Base-by-base conservation (phyloP, 2,797 vertebrate genomes). In the Smutsia gigantea region DNA sequence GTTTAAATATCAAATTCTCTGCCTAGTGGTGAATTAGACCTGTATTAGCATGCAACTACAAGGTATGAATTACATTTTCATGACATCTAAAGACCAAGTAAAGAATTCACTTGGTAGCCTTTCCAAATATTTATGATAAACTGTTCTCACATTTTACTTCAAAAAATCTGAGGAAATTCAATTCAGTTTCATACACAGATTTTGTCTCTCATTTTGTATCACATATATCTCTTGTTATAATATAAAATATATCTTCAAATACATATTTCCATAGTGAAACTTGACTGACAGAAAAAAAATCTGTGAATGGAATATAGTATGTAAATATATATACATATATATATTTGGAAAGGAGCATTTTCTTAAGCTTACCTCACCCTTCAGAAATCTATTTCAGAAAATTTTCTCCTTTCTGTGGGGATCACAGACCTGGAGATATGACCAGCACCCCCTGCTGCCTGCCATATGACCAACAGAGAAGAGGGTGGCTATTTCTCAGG, bases 381-480 rank as follows among this genome's bases (percentile, higher is more conserved):
- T 69, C 53, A 61, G 42, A 93, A 98, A 97, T 97, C 90, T 86
- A 96, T 95, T 66, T 51, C 82, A 87, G 71, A 66, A 55, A 82
- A 90, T 96, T 97, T 97, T 77, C 85, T 96, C 77, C 96, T 96
- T 66, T 66, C 78, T 71, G 39, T 85, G 71, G 49, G 77, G 91
- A 95, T 95, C 92, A 92, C 94, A 96, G 71, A 95, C 90, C 87
- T 25, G 79, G 93, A 97, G 98, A 98, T 96, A 97, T 98, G 98
- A 77, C 98, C 98, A 96, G 98, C 98, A 98, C 98, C 97, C 98
- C 98, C 97, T 90, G 72, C 96, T 10, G 4, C 23, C 96, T 63
- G 79, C 63, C 69, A 49, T 37, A 75, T 49, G 57, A 91, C 84
- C 89, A 21, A 71, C 71, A 15, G 15, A 14, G 13, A 6, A 59